Evolutionary conservation across 2,888 invertebrate genomes (phyloP), one percentile per base, ranked within the genome.

Genomic region (Hartigia nigra): DNA sequence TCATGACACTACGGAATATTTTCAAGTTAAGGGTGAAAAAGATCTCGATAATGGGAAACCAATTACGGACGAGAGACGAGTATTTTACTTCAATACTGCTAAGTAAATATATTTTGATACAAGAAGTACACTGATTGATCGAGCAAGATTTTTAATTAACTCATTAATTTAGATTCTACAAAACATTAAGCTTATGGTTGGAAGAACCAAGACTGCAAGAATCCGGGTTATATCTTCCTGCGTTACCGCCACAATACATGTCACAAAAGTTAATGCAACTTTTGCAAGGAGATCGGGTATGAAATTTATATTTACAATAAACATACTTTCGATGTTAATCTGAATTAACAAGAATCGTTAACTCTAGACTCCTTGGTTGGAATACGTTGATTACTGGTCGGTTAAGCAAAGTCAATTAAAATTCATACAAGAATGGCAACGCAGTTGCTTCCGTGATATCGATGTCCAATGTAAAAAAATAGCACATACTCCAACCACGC

Each of bases 151-250:
- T 69, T 31, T 70, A 78, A 39, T 77, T 77, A 36, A 55, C 76
- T 74, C 31, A 55, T 74, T 76, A 55, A 86, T 87, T 32, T 81
- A 95, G 94, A 85, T 91, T 95, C 77, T 94, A 94, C 88, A 93
- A 93, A 86, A 95, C 95, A 1, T 94, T 95, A 86, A 92, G 92
- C 0, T 91, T 96, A 31, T 97, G 97, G 97, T 90, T 97, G 78
- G 96, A 97, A 88, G 97, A 97, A 87, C 95, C 95, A 0, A 92
- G 95, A 80, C 92, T 97, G 3, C 96, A 96, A 88, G 95, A 95
- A 86, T 92, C 94, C 1, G 93, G 93, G 75, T 90, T 96, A 32
- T 94, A 95, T 89, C 91, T 95, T 76, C 94, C 95, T 55, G 94
- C 95, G 69, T 91, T 97, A 70, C 96, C 97, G 12, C 94, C 95